These are phyloP conservation scores for Toxotes lorentzi DNA, from an alignment of 2,797 vertebrate species.

Conservation along the genomic window DNA sequence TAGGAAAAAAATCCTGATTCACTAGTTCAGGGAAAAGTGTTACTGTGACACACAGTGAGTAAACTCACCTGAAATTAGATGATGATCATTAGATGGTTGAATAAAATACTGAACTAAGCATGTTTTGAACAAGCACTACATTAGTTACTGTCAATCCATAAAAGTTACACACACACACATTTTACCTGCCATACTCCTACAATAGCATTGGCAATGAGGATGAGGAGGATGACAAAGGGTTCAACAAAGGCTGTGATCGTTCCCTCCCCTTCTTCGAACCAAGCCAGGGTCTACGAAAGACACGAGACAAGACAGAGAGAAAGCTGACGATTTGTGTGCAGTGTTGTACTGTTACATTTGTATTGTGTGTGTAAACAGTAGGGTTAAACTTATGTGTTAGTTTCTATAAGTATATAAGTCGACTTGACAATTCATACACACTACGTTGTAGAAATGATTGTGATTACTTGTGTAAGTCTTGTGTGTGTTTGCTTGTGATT, in stretches of 20 bases:
- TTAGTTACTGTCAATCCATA: background rate
- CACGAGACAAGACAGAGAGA: conserved; percentile 17
- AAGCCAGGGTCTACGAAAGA: conserved; percentile 82
- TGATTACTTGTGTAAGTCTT: background rate
- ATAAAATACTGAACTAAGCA: no score
- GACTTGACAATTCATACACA: background rate
- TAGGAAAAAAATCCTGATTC: no score
- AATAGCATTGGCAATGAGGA: conserved; percentile 88
- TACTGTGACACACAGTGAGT: no score
- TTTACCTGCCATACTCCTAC: conserved; percentile 88
- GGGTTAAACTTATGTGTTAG: background rate
- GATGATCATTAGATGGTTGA: no score
- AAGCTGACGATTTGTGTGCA: background rate
- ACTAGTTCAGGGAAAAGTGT: no score
- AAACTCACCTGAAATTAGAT: no score
- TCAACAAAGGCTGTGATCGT: conserved; percentile 89
- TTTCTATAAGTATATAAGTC: background rate
- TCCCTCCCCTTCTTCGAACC: conserved; percentile 88
- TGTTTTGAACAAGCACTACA: no score
- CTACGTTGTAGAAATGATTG: background rate
- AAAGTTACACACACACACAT: background rate
- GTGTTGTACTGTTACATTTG: background rate
- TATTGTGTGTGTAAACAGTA: background rate
- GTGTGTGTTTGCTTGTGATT: conserved; percentile 10
- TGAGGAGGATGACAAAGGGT: conserved; percentile 88